Base-by-base conservation (phyloP, 37 sponge, comb jelly and placozoan genomes). In the Beroe ovata region DNA sequence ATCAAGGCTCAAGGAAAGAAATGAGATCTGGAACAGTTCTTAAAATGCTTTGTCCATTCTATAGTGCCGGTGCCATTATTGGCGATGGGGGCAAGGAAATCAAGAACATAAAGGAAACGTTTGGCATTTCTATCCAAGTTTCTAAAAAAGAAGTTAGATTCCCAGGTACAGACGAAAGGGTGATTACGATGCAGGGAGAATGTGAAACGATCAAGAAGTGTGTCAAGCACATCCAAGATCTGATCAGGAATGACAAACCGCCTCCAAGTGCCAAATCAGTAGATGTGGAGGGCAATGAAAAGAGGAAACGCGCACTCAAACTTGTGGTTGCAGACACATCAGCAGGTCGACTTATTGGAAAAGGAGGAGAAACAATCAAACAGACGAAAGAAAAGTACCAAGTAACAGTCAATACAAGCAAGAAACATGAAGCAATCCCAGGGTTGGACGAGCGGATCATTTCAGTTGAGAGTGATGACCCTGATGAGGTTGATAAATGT, bases 11-110 rank as follows among this genome's bases (percentile, higher is more conserved):
- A 77, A 42, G 84, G 41, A 77, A 77, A 77, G 84, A 77, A 77
- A 77, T 77, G 84, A 42, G 84, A 30, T 77, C 84, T 16, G 84
- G 84, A 2, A 77, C 84, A 8, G 33, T 77, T 23, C 19, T 77
- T 26, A 77, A 77, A 77, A 77, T 77, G 84, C 84, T 77, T 42
- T 77, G 84, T 77, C 84, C 84, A 21, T 77, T 77, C 84, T 77
- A 77, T 77, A 77, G 84, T 77, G 84, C 84, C 20, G 84, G 84
- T 29, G 84, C 84, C 23, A 42, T 77, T 36, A 77, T 77, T 11
- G 84, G 84, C 47, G 84, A 77, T 29, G 84, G 84, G 19, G 84
- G 84, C 84, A 77, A 42, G n/a, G 84, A 77, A 42, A 77, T 77
- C 84, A 77, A 77, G 84, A 77, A 35, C 84, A 77, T 77, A 32